A percentile compares a stretch with the other conserved stretches of the same genome.
Conservation (phyloP, 2,113 vertebrate genomes). For the Dasyprocta punctata region DNA sequence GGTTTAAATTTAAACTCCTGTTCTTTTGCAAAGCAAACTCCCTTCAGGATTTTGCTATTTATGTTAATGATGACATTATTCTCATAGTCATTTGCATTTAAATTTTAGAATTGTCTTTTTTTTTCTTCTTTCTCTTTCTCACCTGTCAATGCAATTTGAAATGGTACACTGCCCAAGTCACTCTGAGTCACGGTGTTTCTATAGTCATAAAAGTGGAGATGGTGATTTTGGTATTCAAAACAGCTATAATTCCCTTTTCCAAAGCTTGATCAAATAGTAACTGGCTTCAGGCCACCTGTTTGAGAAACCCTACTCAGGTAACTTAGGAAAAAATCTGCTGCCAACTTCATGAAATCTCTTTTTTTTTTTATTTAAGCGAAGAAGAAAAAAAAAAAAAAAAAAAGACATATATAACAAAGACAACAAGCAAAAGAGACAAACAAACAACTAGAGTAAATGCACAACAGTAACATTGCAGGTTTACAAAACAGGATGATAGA, state of each 20-base stretch:
- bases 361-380: too few species aligned
- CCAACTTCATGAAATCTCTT: too few species aligned
- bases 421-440: too few species aligned
- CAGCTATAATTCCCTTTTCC: neutral
- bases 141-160: constrained; percentile 14
- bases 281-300: constrained; percentile 15
- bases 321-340: neutral
- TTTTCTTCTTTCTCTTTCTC: neutral
- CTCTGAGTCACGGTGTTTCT: neutral
- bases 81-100: neutral
- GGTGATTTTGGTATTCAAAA: neutral
- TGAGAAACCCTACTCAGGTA: neutral
- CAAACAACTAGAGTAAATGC: too few species aligned
- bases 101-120: constrained; percentile 13
- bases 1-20: neutral
- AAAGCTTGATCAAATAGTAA: neutral
- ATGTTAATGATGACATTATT: neutral
- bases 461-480: too few species aligned
- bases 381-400: too few species aligned
- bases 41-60: neutral
- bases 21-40: neutral
- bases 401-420: too few species aligned
- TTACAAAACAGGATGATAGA: too few species aligned
- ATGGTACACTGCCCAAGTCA: neutral
- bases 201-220: neutral